phyloP scores from a whole-genome alignment of 2,797 vertebrate species.

The Sebastes alutus region DNA sequence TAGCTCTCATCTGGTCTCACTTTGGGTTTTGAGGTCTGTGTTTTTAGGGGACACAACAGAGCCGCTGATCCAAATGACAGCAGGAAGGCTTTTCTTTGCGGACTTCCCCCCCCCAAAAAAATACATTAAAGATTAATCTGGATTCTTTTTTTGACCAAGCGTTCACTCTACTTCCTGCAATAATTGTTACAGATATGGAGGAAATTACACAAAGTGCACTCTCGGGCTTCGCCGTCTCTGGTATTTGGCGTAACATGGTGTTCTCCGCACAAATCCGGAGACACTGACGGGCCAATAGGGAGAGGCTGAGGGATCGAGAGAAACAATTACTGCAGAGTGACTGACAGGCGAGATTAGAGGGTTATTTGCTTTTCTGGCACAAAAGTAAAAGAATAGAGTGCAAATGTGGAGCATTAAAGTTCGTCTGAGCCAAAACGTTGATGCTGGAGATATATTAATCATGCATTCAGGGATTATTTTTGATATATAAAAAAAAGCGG shows the following conservation, averaged over 20 bases:
- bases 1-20: slow-evolving; percentile 69
- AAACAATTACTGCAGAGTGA: slow-evolving; percentile 38
- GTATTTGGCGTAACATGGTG: slow-evolving; percentile 1
- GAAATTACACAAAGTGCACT: neutral
- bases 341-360: slow-evolving; percentile 40
- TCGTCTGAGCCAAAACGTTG: slow-evolving; percentile 16
- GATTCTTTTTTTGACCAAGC: slow-evolving; percentile 27
- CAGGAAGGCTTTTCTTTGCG: slow-evolving; percentile 18
- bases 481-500: slow-evolving; percentile 4
- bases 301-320: slow-evolving; percentile 21
- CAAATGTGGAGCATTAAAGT: slow-evolving; percentile 20
- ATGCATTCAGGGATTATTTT: slow-evolving; percentile 17
- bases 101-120: slow-evolving; percentile 11
- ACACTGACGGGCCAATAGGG: slow-evolving; percentile 15
- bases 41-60: slow-evolving; percentile 55
- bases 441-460: slow-evolving; percentile 33
- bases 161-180: neutral
- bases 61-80: slow-evolving; percentile 36
- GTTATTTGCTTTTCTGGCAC: slow-evolving; percentile 35
- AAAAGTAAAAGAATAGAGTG: slow-evolving; percentile 17
- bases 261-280: slow-evolving; percentile 21
- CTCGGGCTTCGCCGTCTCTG: neutral
- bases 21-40: slow-evolving; percentile 67
- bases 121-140: slow-evolving; percentile 37
- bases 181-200: neutral